Conservation (phyloP, 2,888 invertebrate species). For the Phaedon cochleariae region DNA sequence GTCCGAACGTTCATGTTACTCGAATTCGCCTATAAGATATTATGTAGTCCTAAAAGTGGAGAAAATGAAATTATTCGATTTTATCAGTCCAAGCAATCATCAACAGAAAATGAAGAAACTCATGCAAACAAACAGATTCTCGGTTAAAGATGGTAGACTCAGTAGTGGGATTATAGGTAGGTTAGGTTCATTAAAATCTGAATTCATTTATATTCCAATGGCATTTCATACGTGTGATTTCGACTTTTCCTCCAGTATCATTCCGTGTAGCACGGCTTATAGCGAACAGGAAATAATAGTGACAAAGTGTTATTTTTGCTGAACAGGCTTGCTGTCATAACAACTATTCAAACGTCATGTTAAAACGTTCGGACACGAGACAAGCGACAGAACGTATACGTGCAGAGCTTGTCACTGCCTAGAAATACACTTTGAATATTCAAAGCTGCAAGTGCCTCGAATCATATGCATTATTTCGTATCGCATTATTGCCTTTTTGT, state of each 20-base stretch:
- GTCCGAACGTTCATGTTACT: no score
- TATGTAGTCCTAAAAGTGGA: no score
- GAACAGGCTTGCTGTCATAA: constrained; percentile 54
- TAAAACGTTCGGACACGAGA: constrained; percentile 55
- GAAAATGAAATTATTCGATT: no score
- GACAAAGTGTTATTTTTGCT: constrained; percentile 56
- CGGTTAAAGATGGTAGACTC: no score
- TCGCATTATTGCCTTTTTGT: constrained; percentile 39
- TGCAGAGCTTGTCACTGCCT: constrained; percentile 56
- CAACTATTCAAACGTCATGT: constrained; percentile 57
- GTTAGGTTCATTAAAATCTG: no score
- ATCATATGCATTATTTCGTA: constrained; percentile 47
- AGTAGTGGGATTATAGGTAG: no score
- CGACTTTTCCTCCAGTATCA: not conserved
- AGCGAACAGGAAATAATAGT: constrained; percentile 52
- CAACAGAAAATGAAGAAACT: no score
- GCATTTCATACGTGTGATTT: not conserved
- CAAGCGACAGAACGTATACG: constrained; percentile 55
- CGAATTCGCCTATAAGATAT: no score
- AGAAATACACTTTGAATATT: constrained; percentile 53
- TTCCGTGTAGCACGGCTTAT: constrained; percentile 18
- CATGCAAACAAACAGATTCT: no score
- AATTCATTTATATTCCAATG: no score
- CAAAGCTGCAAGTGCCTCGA: constrained; percentile 38
- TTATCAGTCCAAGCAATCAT: no score